Evolutionary conservation across 2,888 invertebrate genomes (phyloP).

Genomic region (Orthosia incerta): DNA sequence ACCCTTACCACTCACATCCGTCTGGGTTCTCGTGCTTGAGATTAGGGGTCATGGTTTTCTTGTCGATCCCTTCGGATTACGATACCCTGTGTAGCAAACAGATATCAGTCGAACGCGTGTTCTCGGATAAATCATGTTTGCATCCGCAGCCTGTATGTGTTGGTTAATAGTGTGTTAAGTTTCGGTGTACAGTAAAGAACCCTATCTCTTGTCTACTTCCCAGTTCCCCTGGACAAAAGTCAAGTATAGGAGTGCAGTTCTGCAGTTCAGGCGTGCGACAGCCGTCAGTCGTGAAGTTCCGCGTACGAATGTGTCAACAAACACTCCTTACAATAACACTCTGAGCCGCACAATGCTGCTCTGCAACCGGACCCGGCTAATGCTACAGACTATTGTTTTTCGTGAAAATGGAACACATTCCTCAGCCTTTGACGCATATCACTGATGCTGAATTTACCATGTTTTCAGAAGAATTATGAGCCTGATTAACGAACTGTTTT

Average conservation of each 20-base stretch:
- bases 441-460: not conserved
- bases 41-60: too few relatives aligned
- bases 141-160: too few relatives aligned
- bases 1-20: not conserved
- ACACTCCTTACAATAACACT: slow-evolving; percentile 52
- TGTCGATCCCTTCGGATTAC: too few relatives aligned
- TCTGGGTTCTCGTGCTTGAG: not conserved
- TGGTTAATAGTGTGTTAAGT: too few relatives aligned
- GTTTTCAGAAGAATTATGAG: not conserved
- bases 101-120: too few relatives aligned
- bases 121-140: too few relatives aligned
- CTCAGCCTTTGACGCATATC: not conserved
- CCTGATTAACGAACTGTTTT: not conserved
- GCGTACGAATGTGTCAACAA: slow-evolving; percentile 52
- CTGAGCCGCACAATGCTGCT: slow-evolving; percentile 50
- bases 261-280: slow-evolving; percentile 1
- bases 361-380: slow-evolving; percentile 32
- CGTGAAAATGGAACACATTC: slow-evolving; percentile 46
- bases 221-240: not conserved
- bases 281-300: slow-evolving; percentile 33
- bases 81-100: too few relatives aligned
- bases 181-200: too few relatives aligned
- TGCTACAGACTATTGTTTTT: slow-evolving; percentile 50
- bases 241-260: not conserved
- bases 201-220: not conserved